phyloP scores from a whole-genome alignment of 1,140 invertebrate genomes.

The Diachasma alloeum region DNA sequence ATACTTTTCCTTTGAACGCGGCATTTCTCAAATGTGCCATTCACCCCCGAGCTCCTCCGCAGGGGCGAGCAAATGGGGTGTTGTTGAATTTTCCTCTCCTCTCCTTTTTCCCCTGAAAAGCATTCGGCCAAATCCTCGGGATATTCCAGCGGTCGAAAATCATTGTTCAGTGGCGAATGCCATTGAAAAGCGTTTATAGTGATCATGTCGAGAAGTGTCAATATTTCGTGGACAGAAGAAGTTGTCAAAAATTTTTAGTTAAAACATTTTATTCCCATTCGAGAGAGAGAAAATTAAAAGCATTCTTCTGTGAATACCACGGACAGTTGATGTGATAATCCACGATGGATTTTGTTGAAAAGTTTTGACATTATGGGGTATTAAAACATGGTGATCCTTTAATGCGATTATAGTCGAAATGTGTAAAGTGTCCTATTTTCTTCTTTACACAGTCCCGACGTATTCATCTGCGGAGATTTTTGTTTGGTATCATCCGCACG shows the following conservation, averaged over 20 bases:
- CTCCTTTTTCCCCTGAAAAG: not conserved
- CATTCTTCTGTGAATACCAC: not conserved
- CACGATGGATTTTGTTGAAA: not conserved
- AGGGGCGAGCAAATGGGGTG: not conserved
- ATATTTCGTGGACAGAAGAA: not conserved
- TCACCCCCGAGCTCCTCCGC: not conserved
- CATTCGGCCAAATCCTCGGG: not conserved
- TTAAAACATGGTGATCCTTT: not conserved
- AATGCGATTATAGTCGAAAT: not conserved
- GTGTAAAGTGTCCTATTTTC: not conserved
- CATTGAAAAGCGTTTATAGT: constrained; percentile 5
- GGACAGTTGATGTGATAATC: constrained; percentile 1
- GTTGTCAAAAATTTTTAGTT: not conserved
- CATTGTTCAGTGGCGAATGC: not conserved
- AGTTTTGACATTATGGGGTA: constrained; percentile 3
- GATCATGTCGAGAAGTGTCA: not conserved
- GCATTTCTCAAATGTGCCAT: not conserved
- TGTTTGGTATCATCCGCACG: not conserved
- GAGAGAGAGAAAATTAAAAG: not conserved
- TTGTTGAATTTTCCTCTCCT: not conserved
- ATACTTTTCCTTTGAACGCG: not conserved
- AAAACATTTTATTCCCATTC: not conserved
- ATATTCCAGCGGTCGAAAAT: not conserved
- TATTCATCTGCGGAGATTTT: not conserved
- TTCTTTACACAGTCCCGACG: not conserved